Base-by-base conservation (phyloP, 2,113 vertebrate species). In the Lathamus discolor region DNA sequence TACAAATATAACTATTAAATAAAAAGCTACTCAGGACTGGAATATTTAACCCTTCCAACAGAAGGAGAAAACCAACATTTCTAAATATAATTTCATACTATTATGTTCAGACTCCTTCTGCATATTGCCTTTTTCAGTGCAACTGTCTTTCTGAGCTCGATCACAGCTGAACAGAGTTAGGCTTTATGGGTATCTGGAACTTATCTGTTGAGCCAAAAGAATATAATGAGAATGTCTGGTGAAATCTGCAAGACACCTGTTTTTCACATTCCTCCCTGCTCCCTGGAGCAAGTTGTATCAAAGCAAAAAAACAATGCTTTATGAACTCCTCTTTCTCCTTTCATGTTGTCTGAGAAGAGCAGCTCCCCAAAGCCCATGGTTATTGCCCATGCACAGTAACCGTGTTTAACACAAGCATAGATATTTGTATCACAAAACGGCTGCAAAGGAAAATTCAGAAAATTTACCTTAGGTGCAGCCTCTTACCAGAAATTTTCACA, bases 241-340 rank as follows among this genome's bases (percentile, higher is more conserved):
- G 87, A 95, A 94, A 96, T 92, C 93, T 92, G 95, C 19, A 72
- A 90, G 88, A 96, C 93, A 93, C 83, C 41, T 96, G 92, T 85
- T 95, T 96, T 93, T 91, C 62, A 94, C 95, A 97, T 96, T 96
- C 93, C 83, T 91, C 69, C 28, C 76, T 29, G 48, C 77, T 96
- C 96, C 86, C 95, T 86, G 74, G 55, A 94, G 94, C 82, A 85
- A 87, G 73, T 2, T 44, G 52, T 95, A 96, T 96, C 96, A 97
- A 98, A 98, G 88, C 80, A 94, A 93, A 91, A 90, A 78, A 93
- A 70, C 61, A 89, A 46, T 46, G 61, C 55, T 95, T 91, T 90
- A 93, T 89, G 89, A 96, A 88, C 59, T 82, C 49, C 52, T 93
- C 62, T 95, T 84, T 93, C 66, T 72, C 48, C 64, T 97, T 98